Percentiles rank a stretch among this genome's conserved stretches.
Evolutionary conservation across 2,797 vertebrate species (phyloP).

Genomic region (Notolabrus celidotus): DNA sequence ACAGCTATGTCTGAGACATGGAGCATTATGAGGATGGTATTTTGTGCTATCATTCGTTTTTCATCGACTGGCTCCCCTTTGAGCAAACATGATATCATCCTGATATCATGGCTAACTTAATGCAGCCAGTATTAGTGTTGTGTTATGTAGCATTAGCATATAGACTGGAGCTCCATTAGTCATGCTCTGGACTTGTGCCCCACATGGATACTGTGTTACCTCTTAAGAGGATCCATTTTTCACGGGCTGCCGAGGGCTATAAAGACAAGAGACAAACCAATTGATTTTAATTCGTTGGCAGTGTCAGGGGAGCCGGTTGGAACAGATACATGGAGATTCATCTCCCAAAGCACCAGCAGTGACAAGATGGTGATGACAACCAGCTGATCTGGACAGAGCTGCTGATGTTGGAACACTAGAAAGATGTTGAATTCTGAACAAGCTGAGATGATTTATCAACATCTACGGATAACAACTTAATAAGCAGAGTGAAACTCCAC

Average conservation of each 20-base stretch:
- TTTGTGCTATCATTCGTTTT: conserved; percentile 78
- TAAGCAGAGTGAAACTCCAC: no score
- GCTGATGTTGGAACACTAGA: neutral
- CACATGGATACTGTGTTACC: conserved; percentile 77
- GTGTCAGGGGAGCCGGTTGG: conserved; percentile 67
- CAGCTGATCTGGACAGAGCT: conserved; percentile 40
- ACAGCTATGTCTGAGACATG: conserved; percentile 68
- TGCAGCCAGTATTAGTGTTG: conserved; percentile 74
- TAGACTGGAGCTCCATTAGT: conserved; percentile 76
- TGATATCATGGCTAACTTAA: conserved; percentile 75
- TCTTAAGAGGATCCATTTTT: conserved; percentile 81
- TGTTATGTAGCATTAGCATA: conserved; percentile 81
- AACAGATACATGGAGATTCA: conserved; percentile 74
- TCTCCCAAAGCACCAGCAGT: conserved; percentile 59
- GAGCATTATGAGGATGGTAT: conserved; percentile 73
- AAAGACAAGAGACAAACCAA: conserved; percentile 83
- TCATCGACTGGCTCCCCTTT: conserved; percentile 79
- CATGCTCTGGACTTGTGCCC: conserved; percentile 69
- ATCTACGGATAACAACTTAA: no score
- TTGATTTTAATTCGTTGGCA: conserved; percentile 83
- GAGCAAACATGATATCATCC: conserved; percentile 80
- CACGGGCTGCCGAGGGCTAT: conserved; percentile 73
- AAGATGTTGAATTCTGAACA: conserved; percentile 6
- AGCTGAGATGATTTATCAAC: neutral
- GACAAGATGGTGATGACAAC: conserved; percentile 62